A percentile compares a stretch with the other conserved stretches of the same genome.
These are phyloP conservation scores for Tilapia sparmanii DNA, from an alignment of 2,113 vertebrate genomes.

Conservation along the genomic window DNA sequence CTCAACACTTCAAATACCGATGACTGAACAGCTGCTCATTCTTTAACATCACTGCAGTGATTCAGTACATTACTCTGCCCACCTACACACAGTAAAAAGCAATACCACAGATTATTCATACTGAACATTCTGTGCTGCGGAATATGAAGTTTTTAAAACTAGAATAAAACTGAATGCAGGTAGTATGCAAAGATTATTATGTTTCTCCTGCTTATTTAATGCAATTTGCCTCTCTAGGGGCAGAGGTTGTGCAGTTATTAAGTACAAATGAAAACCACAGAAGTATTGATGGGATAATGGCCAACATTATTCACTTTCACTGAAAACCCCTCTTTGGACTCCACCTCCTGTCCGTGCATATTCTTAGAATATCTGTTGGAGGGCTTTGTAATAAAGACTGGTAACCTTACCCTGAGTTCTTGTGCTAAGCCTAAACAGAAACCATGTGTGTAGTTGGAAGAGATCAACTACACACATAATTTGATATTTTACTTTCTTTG, in stretches of 20 bases:
- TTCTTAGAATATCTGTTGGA: background rate
- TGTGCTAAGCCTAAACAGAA: background rate
- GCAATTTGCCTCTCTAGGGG: background rate
- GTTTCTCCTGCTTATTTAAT: background rate
- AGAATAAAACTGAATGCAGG: background rate
- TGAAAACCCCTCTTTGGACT: background rate
- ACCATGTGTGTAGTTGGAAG: background rate
- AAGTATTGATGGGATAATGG: background rate
- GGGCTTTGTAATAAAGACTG: background rate
- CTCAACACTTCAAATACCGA: background rate
- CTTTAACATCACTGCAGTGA: background rate
- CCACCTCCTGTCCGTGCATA: background rate
- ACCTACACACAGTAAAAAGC: background rate
- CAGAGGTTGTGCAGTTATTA: background rate
- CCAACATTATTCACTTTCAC: background rate
- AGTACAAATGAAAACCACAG: background rate
- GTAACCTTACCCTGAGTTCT: background rate
- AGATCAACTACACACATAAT: background rate
- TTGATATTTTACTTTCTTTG: background rate
- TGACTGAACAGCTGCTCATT: background rate
- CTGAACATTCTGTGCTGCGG: background rate
- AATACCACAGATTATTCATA: background rate
- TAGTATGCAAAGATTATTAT: background rate
- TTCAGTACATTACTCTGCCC: background rate
- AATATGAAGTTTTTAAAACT: background rate